Evolutionary conservation across 2,113 vertebrate species (phyloP).

Genomic region (Syrrhaptes paradoxus): DNA sequence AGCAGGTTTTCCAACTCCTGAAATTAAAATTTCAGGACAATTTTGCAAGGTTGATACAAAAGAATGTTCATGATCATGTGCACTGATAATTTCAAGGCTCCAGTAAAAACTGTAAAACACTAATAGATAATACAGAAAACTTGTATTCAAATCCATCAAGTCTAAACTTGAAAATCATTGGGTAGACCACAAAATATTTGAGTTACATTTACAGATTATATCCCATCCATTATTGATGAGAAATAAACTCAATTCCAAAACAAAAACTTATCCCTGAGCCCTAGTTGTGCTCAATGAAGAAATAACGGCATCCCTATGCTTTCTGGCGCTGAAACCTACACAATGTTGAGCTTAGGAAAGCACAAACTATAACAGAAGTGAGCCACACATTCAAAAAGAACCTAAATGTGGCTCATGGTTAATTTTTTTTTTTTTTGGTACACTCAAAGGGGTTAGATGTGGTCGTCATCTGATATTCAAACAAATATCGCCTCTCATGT

Average conservation of each 20-base stretch:
- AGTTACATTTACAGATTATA: background rate
- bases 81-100: background rate
- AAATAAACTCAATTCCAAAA: background rate
- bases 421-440: background rate
- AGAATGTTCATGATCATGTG: rapidly evolving
- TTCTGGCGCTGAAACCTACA: background rate
- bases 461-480: background rate
- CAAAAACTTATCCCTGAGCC: background rate
- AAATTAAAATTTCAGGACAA: background rate
- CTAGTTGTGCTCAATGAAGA: background rate
- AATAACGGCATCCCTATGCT: background rate
- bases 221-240: background rate
- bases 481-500: background rate
- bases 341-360: background rate
- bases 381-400: background rate
- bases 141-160: background rate
- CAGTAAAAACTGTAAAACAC: background rate
- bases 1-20: background rate
- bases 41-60: background rate
- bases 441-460: background rate
- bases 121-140: background rate
- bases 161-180: background rate
- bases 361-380: background rate
- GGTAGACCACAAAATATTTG: rapidly evolving
- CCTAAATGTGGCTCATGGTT: rapidly evolving